These are phyloP conservation scores for Diloba caeruleocephala DNA, from an alignment of 2,888 invertebrate species.

Conservation along the genomic window DNA sequence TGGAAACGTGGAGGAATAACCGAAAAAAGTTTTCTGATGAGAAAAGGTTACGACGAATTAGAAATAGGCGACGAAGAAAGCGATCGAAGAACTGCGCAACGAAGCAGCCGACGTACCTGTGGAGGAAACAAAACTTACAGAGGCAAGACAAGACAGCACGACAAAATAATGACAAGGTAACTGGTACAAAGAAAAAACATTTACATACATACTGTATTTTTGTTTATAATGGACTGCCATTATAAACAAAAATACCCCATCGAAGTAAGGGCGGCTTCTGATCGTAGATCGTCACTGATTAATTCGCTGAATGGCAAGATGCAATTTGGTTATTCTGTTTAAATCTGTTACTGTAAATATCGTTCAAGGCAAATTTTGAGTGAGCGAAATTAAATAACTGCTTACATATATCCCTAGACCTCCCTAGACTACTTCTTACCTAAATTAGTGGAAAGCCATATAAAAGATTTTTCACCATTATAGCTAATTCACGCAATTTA, in stretches of 20 bases:
- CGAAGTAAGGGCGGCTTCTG: too few species aligned
- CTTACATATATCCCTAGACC: too few species aligned
- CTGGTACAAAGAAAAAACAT: background rate
- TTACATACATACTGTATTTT: too few species aligned
- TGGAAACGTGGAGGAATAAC: slow-evolving; percentile 60
- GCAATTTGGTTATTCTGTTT: too few species aligned
- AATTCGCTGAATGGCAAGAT: too few species aligned
- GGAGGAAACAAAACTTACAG: slow-evolving; percentile 70
- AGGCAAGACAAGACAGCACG: slow-evolving; percentile 58
- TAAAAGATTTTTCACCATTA: slow-evolving; percentile 7
- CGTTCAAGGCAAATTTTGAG: too few species aligned
- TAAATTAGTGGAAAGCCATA: background rate
- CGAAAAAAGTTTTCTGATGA: slow-evolving; percentile 64
- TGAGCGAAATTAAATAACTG: too few species aligned
- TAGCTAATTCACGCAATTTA: slow-evolving; percentile 18
- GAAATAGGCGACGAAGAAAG: slow-evolving; percentile 75
- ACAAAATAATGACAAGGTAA: slow-evolving; percentile 56
- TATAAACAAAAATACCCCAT: too few species aligned
- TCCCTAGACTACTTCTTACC: too few species aligned
- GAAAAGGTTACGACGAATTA: slow-evolving; percentile 68
- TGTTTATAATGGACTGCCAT: too few species aligned
- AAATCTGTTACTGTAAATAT: too few species aligned
- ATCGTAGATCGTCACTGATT: too few species aligned
- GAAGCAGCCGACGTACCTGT: slow-evolving; percentile 82
- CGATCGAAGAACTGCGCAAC: slow-evolving; percentile 83